Percentiles rank a stretch among this genome's conserved stretches.
Evolutionary conservation across 2,888 invertebrate genomes (phyloP).

Genomic region (Microctonus hyperodae): DNA sequence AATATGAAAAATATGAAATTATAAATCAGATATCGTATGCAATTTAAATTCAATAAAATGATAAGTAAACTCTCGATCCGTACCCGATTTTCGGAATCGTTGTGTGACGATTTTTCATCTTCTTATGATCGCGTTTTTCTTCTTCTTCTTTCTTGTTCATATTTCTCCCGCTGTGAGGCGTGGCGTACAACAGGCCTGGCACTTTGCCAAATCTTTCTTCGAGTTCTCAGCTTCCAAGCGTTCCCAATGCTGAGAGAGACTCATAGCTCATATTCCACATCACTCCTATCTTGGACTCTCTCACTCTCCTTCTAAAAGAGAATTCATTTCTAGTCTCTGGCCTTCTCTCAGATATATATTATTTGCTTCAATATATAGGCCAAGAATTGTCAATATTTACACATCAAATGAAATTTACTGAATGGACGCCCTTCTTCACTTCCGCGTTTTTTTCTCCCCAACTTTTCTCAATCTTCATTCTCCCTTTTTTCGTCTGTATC

Average conservation of each 20-base stretch:
- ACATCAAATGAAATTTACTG: constrained; percentile 39
- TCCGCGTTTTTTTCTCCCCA: constrained; percentile 17
- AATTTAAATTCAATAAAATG: background rate
- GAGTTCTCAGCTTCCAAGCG: constrained; percentile 22
- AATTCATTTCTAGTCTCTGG: constrained; percentile 21
- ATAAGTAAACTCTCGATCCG: background rate
- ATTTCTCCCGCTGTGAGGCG: constrained; percentile 52
- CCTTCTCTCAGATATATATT: constrained; percentile 32
- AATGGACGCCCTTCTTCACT: constrained; percentile 28
- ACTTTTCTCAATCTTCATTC: constrained; percentile 13
- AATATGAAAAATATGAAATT: background rate
- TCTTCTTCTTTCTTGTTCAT: constrained; percentile 36
- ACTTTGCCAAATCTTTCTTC: constrained; percentile 42
- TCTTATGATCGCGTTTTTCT: constrained; percentile 26
- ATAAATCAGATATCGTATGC: background rate
- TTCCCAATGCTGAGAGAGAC: constrained; percentile 6
- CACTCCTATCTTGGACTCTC: constrained; percentile 15
- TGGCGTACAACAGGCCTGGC: constrained; percentile 60
- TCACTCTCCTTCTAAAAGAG: constrained; percentile 4
- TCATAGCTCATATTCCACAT: constrained; percentile 17
- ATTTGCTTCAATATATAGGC: constrained; percentile 40
- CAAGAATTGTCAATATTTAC: constrained; percentile 42
- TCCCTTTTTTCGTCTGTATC: constrained; percentile 7
- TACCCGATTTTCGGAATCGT: background rate
- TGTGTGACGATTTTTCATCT: constrained; percentile 1